Percentiles rank a stretch among this genome's conserved stretches.
Evolutionary conservation across 2,113 vertebrate genomes (phyloP).

Genomic region (Danionella cerebrum): DNA sequence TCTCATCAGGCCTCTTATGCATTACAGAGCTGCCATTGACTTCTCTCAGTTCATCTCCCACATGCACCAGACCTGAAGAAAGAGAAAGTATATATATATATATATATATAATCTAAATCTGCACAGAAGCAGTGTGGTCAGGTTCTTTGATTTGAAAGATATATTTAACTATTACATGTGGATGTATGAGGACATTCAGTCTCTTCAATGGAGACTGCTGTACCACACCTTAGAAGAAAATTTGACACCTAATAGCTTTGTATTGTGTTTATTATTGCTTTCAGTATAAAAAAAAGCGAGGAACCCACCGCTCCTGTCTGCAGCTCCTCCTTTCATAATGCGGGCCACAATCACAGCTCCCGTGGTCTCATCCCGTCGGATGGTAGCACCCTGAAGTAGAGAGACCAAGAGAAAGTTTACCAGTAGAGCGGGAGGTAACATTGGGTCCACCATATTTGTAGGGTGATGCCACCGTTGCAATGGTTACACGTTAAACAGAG

Average conservation of each 20-base stretch:
- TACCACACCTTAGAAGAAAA: not conserved
- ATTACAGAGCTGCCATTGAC: constrained; percentile 87
- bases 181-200: not conserved
- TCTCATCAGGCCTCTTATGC: constrained; percentile 90
- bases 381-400: constrained; percentile 80
- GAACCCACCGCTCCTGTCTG: constrained; percentile 80
- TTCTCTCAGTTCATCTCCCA: constrained; percentile 90
- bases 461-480: no score
- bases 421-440: not conserved
- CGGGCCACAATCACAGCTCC: constrained; percentile 85
- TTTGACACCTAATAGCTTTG: not conserved
- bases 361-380: constrained; percentile 80
- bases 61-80: constrained; percentile 83
- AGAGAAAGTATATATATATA: not conserved
- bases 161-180: no score
- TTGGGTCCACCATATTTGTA: not conserved
- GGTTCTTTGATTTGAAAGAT: not conserved
- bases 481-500: no score
- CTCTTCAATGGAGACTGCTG: not conserved
- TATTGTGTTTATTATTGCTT: not conserved
- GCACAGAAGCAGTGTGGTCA: no score
- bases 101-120: no score
- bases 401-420: not conserved
- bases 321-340: constrained; percentile 92
- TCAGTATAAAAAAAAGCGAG: not conserved